A percentile compares a stretch with the other conserved stretches of the same genome.
Conservation (phyloP, 2,797 vertebrate species). For the Spinus olivaceus region DNA sequence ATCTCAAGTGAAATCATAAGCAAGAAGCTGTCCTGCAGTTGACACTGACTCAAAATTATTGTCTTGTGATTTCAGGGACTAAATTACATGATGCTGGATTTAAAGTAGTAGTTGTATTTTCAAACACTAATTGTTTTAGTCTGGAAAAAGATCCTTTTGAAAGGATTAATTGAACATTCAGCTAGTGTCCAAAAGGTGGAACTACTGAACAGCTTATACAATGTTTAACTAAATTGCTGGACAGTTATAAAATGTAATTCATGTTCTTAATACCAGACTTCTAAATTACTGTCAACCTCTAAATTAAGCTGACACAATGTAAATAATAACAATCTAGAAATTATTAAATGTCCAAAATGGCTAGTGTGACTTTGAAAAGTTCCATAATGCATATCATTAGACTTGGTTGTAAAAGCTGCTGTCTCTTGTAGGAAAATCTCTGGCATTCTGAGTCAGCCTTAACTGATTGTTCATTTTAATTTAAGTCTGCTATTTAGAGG, state of each 20-base stretch:
- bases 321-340: neutral
- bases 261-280: neutral
- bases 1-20: neutral
- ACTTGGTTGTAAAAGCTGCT: neutral
- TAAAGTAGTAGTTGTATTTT: neutral
- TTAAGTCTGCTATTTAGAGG: neutral
- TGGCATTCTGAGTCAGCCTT: neutral
- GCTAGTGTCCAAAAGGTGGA: conserved; percentile 75
- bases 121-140: neutral
- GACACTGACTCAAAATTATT: neutral
- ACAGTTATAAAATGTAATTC: conserved; percentile 75
- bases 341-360: neutral
- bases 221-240: conserved; percentile 77
- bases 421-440: neutral
- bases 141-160: conserved; percentile 74
- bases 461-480: neutral
- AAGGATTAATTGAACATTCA: conserved; percentile 81
- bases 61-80: neutral
- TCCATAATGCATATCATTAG: neutral
- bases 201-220: conserved; percentile 77
- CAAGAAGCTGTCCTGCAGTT: neutral
- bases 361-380: neutral
- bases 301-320: neutral
- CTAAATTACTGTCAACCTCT: neutral
- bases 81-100: conserved; percentile 68